Percentiles rank a stretch among this genome's conserved stretches.
These are phyloP conservation scores for Mirounga angustirostris DNA, from an alignment of 2,113 vertebrate genomes.

Conservation along the genomic window DNA sequence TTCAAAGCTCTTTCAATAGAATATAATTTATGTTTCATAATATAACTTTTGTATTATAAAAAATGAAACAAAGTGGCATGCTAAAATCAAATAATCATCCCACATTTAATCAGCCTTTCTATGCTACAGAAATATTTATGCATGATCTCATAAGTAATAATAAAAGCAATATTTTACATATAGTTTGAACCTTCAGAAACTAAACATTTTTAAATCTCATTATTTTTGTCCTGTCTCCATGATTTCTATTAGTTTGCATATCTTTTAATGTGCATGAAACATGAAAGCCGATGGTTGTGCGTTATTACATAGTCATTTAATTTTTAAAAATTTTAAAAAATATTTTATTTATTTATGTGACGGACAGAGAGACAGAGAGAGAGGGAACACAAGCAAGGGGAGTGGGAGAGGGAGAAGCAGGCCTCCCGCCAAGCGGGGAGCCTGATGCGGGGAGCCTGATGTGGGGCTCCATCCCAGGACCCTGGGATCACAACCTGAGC, in stretches of 20 bases:
- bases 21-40: background rate
- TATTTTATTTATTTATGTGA: too few species aligned
- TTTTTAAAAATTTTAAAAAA: too few species aligned
- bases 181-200: constrained; percentile 16
- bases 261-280: background rate
- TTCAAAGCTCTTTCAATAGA: background rate
- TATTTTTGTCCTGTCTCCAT: background rate
- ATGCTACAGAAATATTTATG: background rate
- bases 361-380: too few species aligned
- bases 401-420: too few species aligned
- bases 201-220: background rate
- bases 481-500: too few species aligned
- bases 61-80: background rate
- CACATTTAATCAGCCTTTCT: background rate
- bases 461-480: too few species aligned
- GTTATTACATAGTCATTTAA: background rate
- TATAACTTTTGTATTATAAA: background rate
- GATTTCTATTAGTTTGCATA: background rate
- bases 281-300: background rate
- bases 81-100: background rate
- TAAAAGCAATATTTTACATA: background rate
- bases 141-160: background rate
- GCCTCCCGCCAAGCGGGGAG: too few species aligned
- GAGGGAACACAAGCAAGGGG: too few species aligned
- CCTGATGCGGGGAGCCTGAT: too few species aligned